Base-by-base conservation (phyloP, 2,888 invertebrate species). In the Cataglyphis rosenhaueri region DNA sequence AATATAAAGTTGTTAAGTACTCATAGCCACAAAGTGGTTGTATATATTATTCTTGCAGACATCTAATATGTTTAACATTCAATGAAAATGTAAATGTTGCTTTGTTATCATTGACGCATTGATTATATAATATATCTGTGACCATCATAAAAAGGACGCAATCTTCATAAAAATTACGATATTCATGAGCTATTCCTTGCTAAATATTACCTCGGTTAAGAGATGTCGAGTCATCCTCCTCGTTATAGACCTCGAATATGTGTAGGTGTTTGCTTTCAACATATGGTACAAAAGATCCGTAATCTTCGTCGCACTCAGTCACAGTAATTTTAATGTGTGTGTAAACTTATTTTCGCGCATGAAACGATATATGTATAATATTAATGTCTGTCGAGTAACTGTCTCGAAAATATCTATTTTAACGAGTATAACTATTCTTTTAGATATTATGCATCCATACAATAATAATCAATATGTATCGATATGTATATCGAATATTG, bases 321-420 rank as follows among this genome's bases (percentile, higher is more conserved):
- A 65, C 29, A 44, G 29, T 32, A 78, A 44, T 61, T 84, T 83
- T 83, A 84, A 61, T 74, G 78, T 87, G 82, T 83, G 44, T 73
- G 81, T 81, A 81, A 83, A 85, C 78, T 88, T 86, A 84, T 88
- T 85, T 88, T 88, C 85, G 81, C 66, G 52, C 38, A 3, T n/a
- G 6, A 87, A 78, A 76, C 79, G 82, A 78, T 32, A 78, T 32
- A n/a, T 10, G n/a, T 85, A 78, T 83, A 85, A 82, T 83, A 84
- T 76, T 64, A 81, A 84, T 59, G 38, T 65, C 71, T 59, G 75
- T 83, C 61, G 65, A 78, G 44, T 74, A 59, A 71, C 64, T 59
- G 44, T 83, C 73, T 82, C 25, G 62, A 78, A 85, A 84, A 68
- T 75, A 48, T 48, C 21, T 70, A 70, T 21, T 44, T 18, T 44